Conservation (phyloP, 2,113 vertebrate genomes). For the Notarius lentiginosus region DNA sequence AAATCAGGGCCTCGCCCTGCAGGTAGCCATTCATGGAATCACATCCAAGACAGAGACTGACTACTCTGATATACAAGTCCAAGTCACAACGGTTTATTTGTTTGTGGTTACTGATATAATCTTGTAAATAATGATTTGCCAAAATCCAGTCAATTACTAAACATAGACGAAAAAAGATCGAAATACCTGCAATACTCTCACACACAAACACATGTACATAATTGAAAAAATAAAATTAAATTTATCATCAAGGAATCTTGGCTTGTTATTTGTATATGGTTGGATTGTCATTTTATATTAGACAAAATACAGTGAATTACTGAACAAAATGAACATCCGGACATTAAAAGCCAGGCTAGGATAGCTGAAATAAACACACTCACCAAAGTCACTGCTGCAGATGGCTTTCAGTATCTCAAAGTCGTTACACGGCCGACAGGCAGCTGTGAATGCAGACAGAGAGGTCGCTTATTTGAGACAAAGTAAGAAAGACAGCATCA, state of each 20-base stretch:
- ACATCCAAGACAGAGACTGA: constrained; percentile 17
- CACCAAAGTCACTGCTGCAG: constrained; percentile 84
- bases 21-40: constrained; percentile 33
- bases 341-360: background rate
- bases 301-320: background rate
- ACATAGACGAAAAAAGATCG: background rate
- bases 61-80: constrained; percentile 25
- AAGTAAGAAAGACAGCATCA: constrained; percentile 50
- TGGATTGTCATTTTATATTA: background rate
- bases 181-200: background rate
- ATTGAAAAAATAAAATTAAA: background rate
- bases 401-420: constrained; percentile 78
- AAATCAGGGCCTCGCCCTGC: background rate
- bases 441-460: constrained; percentile 61
- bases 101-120: background rate
- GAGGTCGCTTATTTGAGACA: constrained; percentile 20
- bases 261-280: background rate
- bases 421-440: constrained; percentile 76
- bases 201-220: background rate
- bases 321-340: background rate
- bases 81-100: background rate
- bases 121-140: background rate
- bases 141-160: background rate
- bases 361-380: constrained; percentile 37
- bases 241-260: background rate